These are phyloP conservation scores for Leptinotarsa undecemlineata DNA, from an alignment of 1,140 invertebrate species.

Conservation along the genomic window DNA sequence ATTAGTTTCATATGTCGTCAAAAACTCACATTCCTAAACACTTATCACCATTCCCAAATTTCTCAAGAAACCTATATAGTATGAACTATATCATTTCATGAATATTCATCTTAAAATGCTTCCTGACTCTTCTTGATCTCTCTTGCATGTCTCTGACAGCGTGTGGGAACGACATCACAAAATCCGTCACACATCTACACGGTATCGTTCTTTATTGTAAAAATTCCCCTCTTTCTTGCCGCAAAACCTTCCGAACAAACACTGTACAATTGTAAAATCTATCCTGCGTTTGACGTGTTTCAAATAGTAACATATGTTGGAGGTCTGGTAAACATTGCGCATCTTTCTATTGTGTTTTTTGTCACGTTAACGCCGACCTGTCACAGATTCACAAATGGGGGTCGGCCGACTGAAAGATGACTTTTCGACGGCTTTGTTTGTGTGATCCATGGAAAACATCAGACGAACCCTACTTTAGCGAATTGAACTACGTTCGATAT, in stretches of 20 bases:
- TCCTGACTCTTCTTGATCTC: neutral
- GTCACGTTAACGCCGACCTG: slow-evolving; percentile 18
- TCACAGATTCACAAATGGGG: slow-evolving; percentile 25
- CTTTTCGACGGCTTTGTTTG: slow-evolving; percentile 11
- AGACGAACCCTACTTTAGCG: slow-evolving; percentile 7
- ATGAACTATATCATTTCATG: too few species aligned
- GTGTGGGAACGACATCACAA: neutral
- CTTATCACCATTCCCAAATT: too few species aligned
- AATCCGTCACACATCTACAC: slow-evolving; percentile 5
- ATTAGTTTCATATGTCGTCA: too few species aligned
- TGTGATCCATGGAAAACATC: slow-evolving; percentile 10
- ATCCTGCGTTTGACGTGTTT: slow-evolving; percentile 24
- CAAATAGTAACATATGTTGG: slow-evolving; percentile 27
- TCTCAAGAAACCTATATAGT: too few species aligned
- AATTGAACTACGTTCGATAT: neutral
- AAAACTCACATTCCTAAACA: too few species aligned
- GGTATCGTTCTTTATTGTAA: slow-evolving; percentile 5
- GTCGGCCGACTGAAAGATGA: neutral
- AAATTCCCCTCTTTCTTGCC: slow-evolving; percentile 1
- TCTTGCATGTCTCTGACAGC: neutral
- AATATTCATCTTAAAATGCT: neutral
- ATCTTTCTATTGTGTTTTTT: slow-evolving; percentile 29
- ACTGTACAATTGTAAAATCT: slow-evolving; percentile 18
- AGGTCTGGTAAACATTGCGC: slow-evolving; percentile 25
- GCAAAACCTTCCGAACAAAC: neutral